Evolutionary conservation across 2,888 invertebrate genomes (phyloP), one percentile per base, ranked within the genome.

Genomic region (Drosophila multiciliata): DNA sequence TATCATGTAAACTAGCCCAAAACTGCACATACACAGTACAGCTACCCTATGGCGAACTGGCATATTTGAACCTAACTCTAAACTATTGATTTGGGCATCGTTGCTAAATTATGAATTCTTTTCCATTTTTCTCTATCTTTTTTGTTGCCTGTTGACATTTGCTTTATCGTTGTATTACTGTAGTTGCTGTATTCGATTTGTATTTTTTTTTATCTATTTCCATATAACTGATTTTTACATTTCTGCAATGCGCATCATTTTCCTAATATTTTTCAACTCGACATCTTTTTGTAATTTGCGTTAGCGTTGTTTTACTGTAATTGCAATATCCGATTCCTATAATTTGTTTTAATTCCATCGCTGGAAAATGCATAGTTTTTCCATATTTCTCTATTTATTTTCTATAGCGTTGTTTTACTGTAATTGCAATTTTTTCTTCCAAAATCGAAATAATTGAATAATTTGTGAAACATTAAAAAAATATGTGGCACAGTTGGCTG

Each of bases 361-460:
- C 40, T 40, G 9, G n/a, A 5, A n/a, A 9, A 9, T n/a, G 9
- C 2, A 9, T 40, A 40, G 9, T 9, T 9, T 40, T 9, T 9
- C 17, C 38, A 38, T 29, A 9, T 40, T n/a, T 20, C n/a, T n/a
- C n/a, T 38, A 8, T 15, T n/a, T 2, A 17, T 38, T 26, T 17
- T 3, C 12, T 38, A 0, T 26, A 55, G 29, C n/a, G 29, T 12
- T 29, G 40, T 33, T 17, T 4, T 20, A 57, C 42, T 23, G 32
- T 57, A 42, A 15, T 15, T 57, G 57, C 40, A 57, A 15, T 9
- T 17, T 55, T 40, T 29, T 33, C 78, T 26, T 72, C 38, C 62
- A 78, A 75, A 72, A 76, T 12, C 32, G 3, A 60, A 60, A 58
- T 81, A 78, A 84, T 84, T 82, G 72, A 80, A 78, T 82, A 82